Conservation (phyloP, 2,113 vertebrate genomes). For the Pygoscelis antarcticus region DNA sequence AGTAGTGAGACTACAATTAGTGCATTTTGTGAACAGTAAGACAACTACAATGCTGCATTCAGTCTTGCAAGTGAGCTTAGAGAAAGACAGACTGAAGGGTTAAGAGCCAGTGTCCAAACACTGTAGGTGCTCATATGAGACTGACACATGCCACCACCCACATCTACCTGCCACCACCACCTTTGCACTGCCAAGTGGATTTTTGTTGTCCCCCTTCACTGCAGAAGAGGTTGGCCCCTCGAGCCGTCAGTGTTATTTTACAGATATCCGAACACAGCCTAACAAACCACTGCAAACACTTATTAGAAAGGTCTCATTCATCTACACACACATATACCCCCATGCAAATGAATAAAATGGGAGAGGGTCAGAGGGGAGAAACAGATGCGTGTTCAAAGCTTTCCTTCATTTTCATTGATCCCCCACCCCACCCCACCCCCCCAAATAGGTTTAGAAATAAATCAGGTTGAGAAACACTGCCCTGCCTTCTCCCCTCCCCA, state of each 20-base stretch:
- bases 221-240: background rate
- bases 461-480: background rate
- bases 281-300: background rate
- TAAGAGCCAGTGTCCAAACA: background rate
- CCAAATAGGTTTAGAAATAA: background rate
- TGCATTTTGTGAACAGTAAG: background rate
- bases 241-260: background rate
- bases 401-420: background rate
- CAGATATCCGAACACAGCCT: background rate
- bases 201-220: background rate
- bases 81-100: background rate
- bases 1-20: background rate
- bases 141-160: background rate
- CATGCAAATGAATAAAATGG: background rate
- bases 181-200: background rate
- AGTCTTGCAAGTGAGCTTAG: background rate
- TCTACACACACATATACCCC: background rate
- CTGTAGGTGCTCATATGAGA: background rate
- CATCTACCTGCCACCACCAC: background rate
- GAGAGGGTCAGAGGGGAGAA: background rate
- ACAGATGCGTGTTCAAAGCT: background rate
- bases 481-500: background rate
- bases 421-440: no score
- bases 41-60: fast-evolving
- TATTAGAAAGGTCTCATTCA: background rate